Base-by-base conservation (phyloP, 1,140 invertebrate species). In the Polypedilum pembai region DNA sequence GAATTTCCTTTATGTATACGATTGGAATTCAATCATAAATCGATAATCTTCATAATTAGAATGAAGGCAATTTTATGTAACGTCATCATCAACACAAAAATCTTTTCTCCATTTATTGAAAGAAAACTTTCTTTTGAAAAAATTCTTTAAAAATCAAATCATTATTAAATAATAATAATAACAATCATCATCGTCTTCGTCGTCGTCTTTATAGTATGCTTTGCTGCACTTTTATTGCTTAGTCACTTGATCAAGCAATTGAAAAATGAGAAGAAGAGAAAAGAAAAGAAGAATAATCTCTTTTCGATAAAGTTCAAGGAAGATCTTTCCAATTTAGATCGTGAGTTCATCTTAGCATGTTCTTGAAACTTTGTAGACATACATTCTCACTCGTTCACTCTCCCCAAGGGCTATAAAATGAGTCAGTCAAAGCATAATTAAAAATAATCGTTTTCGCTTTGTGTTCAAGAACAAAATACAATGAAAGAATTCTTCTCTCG, bases 251-350 rank as follows among this genome's bases (percentile, higher is more conserved):
- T 56, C 45, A 56, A n/a, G 45, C 12, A 56, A 56, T 56, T 56
- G n/a, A n/a, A 56, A 56, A 12, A 56, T 4, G 45, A 56, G 45
- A 56, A 12, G 3, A 56, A 56, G 45, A 56, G 15, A 56, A 12
- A 15, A 56, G 3, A 15, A 56, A 56, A 56, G 12, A 56, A 56
- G n/a, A 56, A 56, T 12, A 56, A 15, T 45, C 15, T 45, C 15
- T 56, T 56, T 56, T 56, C 45, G n/a, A 56, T 56, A 56, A 56
- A 56, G 45, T 56, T 56, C 45, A 56, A 56, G 45, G 45, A 56
- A 56, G 45, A 56, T 56, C 45, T 56, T 56, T 56, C 45, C 45
- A 56, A 56, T 56, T 56, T 56, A 56, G 45, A 56, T 56, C 45
- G 45, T 56, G 45, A 56, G 45, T 56, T 56, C 45, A 56, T 56